A percentile compares a stretch with the other conserved stretches of the same genome.
Conservation (phyloP, 1,140 invertebrate genomes). For the Cheumatopsyche charites region DNA sequence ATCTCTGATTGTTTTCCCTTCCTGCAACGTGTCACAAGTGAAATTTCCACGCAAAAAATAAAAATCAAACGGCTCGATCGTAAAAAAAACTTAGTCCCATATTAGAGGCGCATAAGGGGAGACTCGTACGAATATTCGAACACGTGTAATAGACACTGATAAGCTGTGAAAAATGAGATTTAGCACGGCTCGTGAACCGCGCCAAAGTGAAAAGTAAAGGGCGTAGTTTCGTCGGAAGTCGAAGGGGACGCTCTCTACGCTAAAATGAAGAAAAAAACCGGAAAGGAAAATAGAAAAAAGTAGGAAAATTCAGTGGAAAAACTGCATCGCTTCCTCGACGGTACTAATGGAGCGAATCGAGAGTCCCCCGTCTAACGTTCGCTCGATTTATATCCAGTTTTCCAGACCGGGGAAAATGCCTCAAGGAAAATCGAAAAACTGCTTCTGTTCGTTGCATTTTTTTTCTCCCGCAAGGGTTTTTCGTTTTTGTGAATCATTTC, state of each 20-base stretch:
- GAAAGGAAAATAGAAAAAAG: not conserved
- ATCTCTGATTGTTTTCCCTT: not conserved
- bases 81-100: not conserved
- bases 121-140: constrained; percentile 39
- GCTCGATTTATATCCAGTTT: constrained; percentile 27
- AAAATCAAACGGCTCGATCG: not conserved
- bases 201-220: not conserved
- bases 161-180: constrained; percentile 46
- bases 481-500: too few species aligned
- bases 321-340: constrained; percentile 46
- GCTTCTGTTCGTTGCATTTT: too few species aligned
- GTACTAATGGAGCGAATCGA: constrained; percentile 44
- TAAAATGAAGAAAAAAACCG: not conserved
- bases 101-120: not conserved
- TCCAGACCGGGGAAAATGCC: constrained; percentile 5
- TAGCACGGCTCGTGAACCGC: constrained; percentile 37
- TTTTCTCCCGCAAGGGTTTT: too few species aligned
- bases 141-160: constrained; percentile 47
- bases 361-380: constrained; percentile 31
- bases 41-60: not conserved
- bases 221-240: constrained; percentile 23
- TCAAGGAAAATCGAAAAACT: not conserved
- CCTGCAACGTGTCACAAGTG: not conserved
- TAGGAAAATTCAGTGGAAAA: constrained; percentile 27
- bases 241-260: not conserved